Evolutionary conservation across 2,888 invertebrate genomes (phyloP).

Genomic region (Xylocampa areola): DNA sequence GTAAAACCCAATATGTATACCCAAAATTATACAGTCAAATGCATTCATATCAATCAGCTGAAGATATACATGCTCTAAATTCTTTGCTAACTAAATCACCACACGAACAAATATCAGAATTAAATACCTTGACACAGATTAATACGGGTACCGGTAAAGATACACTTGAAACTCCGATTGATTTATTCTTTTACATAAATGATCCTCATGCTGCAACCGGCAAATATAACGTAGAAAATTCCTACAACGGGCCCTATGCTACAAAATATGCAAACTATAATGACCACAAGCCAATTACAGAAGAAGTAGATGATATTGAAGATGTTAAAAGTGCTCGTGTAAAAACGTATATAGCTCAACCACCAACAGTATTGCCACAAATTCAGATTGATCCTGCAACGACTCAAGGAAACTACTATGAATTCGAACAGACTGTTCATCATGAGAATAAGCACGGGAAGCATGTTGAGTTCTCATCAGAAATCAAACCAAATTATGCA

Average conservation of each 20-base stretch:
- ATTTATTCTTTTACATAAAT: constrained; percentile 80
- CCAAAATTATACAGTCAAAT: constrained; percentile 77
- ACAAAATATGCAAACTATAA: constrained; percentile 70
- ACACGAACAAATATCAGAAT: constrained; percentile 83
- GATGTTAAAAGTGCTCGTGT: constrained; percentile 34
- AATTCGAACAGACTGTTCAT: constrained; percentile 37
- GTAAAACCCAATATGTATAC: constrained; percentile 71
- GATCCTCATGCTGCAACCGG: constrained; percentile 61
- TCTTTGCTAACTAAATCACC: constrained; percentile 85
- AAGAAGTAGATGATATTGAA: constrained; percentile 56
- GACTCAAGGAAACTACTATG: constrained; percentile 44
- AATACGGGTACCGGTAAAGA: constrained; percentile 61
- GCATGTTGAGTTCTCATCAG: constrained; percentile 22
- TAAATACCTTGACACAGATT: constrained; percentile 82
- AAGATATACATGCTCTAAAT: constrained; percentile 82
- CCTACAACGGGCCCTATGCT: constrained; percentile 64
- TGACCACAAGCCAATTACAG: constrained; percentile 60
- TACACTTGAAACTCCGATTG: constrained; percentile 73
- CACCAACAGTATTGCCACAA: constrained; percentile 16
- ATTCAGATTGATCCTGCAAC: constrained; percentile 32
- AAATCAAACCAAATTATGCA: constrained; percentile 62
- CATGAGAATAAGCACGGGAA: constrained; percentile 27
- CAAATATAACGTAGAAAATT: constrained; percentile 62
- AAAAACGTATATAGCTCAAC: constrained; percentile 15
- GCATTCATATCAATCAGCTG: constrained; percentile 75